phyloP scores from a whole-genome alignment of 2,888 invertebrate species.

The Apantesis nais region DNA sequence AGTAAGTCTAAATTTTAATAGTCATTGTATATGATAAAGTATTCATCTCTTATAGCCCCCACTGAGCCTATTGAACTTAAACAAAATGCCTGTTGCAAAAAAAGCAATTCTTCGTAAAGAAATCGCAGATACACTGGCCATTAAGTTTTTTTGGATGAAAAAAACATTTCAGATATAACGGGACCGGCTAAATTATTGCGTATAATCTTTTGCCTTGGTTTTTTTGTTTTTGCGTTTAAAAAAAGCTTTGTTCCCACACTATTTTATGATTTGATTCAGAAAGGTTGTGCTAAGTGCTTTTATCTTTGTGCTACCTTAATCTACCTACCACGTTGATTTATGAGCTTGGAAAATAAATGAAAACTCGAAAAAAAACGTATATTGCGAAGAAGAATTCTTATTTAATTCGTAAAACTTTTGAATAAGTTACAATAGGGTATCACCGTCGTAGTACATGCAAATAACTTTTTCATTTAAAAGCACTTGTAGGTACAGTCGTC shows the following conservation, averaged over 20 bases:
- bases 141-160: slow-evolving; percentile 69
- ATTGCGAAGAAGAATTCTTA: not conserved
- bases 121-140: slow-evolving; percentile 80
- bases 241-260: slow-evolving; percentile 71
- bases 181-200: slow-evolving; percentile 78
- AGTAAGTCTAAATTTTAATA: slow-evolving; percentile 32
- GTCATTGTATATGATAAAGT: slow-evolving; percentile 42
- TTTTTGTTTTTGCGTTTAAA: slow-evolving; percentile 67
- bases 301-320: slow-evolving; percentile 42
- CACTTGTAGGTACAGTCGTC: slow-evolving; percentile 14
- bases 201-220: slow-evolving; percentile 74
- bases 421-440: too few species aligned
- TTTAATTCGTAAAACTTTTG: not conserved
- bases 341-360: not conserved
- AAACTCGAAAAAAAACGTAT: not conserved
- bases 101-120: slow-evolving; percentile 60
- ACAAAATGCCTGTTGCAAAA: slow-evolving; percentile 60
- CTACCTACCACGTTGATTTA: slow-evolving; percentile 14
- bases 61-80: slow-evolving; percentile 75
- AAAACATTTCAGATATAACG: slow-evolving; percentile 74
- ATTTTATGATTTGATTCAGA: slow-evolving; percentile 53
- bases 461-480: slow-evolving; percentile 1
- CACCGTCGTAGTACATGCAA: not conserved
- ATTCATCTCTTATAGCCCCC: slow-evolving; percentile 56
- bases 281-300: slow-evolving; percentile 38